Conservation (phyloP, 2,797 vertebrate species). For the Coccyzus lansbergi region DNA sequence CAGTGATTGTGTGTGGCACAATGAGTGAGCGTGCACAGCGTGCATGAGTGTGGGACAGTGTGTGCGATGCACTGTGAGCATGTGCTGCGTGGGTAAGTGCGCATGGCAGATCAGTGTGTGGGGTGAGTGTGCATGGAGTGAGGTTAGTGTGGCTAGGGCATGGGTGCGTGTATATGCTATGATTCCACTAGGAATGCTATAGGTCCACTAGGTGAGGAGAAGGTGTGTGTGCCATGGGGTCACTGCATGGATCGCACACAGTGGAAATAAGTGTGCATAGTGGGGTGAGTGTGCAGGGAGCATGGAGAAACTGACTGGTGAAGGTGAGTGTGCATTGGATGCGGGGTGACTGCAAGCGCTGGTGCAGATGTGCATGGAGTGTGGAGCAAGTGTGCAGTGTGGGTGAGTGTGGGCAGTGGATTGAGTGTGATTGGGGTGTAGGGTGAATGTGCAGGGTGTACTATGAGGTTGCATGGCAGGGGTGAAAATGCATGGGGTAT, state of each 20-base stretch:
- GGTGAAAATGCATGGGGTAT: neutral
- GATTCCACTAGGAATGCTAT: no score
- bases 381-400: accelerated
- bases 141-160: neutral
- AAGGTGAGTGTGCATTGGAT: no score
- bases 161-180: accelerated
- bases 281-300: neutral
- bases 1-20: neutral
- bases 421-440: neutral
- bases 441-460: neutral
- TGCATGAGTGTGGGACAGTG: accelerated
- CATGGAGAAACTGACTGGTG: neutral
- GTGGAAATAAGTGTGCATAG: accelerated
- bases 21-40: neutral
- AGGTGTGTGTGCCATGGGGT: no score
- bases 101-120: neutral
- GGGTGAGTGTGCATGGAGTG: neutral
- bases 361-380: no score
- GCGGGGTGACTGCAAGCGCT: neutral
- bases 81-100: neutral
- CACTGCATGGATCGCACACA: no score
- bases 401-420: neutral
- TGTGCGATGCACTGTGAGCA: neutral
- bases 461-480: neutral
- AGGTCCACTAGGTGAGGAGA: accelerated